Percentiles rank a stretch among this genome's conserved stretches.
Conservation (phyloP, 2,888 invertebrate genomes). For the Tricholauxania praeusta region DNA sequence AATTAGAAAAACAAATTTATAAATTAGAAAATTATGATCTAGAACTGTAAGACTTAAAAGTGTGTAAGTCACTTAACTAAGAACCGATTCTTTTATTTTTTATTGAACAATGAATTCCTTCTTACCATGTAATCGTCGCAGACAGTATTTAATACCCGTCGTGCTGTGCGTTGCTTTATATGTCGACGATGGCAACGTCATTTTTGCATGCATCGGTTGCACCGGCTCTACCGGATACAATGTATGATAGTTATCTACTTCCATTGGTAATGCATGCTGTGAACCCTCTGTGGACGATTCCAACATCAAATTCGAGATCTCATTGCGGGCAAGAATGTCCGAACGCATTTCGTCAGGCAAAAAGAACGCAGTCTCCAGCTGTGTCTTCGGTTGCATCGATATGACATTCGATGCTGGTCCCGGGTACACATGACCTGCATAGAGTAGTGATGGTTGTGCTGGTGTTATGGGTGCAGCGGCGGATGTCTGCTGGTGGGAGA, state of each 20-base stretch:
- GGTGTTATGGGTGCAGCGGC: slow-evolving; percentile 58
- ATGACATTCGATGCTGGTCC: slow-evolving; percentile 68
- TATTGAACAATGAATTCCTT: slow-evolving; percentile 47
- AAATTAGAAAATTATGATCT: not conserved
- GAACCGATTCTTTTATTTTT: not conserved
- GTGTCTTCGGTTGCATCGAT: slow-evolving; percentile 67
- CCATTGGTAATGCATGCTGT: slow-evolving; percentile 75
- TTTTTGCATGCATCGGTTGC: slow-evolving; percentile 72
- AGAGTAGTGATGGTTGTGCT: slow-evolving; percentile 59
- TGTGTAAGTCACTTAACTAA: not conserved
- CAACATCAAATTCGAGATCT: slow-evolving; percentile 74
- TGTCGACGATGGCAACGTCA: slow-evolving; percentile 83
- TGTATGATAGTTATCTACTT: slow-evolving; percentile 92
- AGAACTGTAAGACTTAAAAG: not conserved
- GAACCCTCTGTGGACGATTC: slow-evolving; percentile 73
- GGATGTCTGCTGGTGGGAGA: slow-evolving; percentile 54
- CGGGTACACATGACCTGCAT: slow-evolving; percentile 67
- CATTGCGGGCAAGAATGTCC: slow-evolving; percentile 66
- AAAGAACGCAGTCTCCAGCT: slow-evolving; percentile 78
- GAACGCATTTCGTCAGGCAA: slow-evolving; percentile 84
- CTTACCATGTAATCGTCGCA: slow-evolving; percentile 87
- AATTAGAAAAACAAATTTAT: slow-evolving; percentile 14
- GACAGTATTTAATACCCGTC: slow-evolving; percentile 85
- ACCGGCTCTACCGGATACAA: slow-evolving; percentile 85
- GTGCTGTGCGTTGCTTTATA: slow-evolving; percentile 92